These are phyloP conservation scores for Anolis apletophallus DNA, from an alignment of 2,797 vertebrate genomes.

Conservation along the genomic window DNA sequence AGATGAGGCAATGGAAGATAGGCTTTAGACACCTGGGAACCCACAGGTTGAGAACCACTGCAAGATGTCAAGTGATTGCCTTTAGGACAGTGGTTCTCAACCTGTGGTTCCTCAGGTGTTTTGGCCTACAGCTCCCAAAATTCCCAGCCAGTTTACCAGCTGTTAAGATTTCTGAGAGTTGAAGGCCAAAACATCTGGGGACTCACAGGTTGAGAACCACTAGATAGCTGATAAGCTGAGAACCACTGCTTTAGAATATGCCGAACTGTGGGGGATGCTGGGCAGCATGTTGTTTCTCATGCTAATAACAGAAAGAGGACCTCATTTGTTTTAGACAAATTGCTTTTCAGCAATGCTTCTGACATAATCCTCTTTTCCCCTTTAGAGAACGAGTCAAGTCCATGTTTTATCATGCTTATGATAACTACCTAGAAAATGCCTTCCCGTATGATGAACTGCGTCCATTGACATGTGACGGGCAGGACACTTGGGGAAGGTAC, in stretches of 20 bases:
- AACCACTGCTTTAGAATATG: too few relatives aligned
- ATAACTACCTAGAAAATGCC: constrained; percentile 94
- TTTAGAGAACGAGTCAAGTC: constrained; percentile 89
- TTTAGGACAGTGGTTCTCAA: too few relatives aligned
- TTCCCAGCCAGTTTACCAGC: too few relatives aligned
- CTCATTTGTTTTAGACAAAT: not conserved
- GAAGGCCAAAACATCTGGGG: too few relatives aligned
- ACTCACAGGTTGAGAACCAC: too few relatives aligned
- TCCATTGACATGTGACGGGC: constrained; percentile 95
- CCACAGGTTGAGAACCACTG: too few relatives aligned
- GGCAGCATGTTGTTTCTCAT: not conserved
- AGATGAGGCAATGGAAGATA: not conserved
- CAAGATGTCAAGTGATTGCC: too few relatives aligned
- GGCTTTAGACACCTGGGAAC: too few relatives aligned
- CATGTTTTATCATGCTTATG: constrained; percentile 99
- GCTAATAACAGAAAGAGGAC: not conserved
- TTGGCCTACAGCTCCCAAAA: too few relatives aligned
- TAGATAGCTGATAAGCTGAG: too few relatives aligned
- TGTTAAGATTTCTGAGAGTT: too few relatives aligned
- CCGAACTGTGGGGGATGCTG: not conserved
- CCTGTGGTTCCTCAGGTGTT: too few relatives aligned
- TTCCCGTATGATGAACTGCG: constrained; percentile 96
- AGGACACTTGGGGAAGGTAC: constrained; percentile 98
- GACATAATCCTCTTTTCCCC: constrained; percentile 31
- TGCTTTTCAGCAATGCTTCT: not conserved